These are phyloP conservation scores for Radopholus similis DNA, from an alignment of 1,140 invertebrate species.

Conservation along the genomic window DNA sequence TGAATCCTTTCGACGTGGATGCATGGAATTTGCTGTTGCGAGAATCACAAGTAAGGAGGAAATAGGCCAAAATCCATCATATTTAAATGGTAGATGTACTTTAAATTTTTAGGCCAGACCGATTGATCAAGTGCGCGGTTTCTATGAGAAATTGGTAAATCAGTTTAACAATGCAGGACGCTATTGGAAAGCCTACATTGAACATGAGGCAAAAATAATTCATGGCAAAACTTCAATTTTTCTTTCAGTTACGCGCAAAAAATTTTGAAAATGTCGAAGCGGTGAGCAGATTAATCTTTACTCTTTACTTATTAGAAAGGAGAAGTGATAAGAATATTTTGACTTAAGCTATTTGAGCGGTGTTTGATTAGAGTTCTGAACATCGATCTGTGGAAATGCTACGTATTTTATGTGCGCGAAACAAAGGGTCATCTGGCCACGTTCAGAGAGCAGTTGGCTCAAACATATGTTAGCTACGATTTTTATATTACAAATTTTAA, in stretches of 20 bases:
- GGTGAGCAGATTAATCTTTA: conserved; percentile 68
- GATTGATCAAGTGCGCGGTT: conserved; percentile 80
- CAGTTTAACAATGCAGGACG: conserved; percentile 91
- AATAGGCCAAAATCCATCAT: not conserved
- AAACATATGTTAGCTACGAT: no score
- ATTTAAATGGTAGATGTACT: not conserved
- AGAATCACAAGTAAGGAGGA: conserved; percentile 39
- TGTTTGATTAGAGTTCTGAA: conserved; percentile 92
- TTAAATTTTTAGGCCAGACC: conserved; percentile 70
- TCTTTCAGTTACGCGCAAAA: conserved; percentile 71
- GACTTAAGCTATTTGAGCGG: conserved; percentile 62
- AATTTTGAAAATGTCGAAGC: conserved; percentile 97
- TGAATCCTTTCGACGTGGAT: conserved; percentile 46
- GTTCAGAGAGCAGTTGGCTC: conserved; percentile 34
- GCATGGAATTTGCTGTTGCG: conserved; percentile 46
- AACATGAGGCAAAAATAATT: conserved; percentile 77
- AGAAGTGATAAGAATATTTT: conserved; percentile 30
- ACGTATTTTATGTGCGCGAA: conserved; percentile 83
- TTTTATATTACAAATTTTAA: no score
- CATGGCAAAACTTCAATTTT: not conserved
- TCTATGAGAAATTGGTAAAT: conserved; percentile 86
- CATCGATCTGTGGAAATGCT: conserved; percentile 96
- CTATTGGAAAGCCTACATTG: conserved; percentile 99
- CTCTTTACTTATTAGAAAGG: conserved; percentile 1
- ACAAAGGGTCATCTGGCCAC: conserved; percentile 55